These are phyloP conservation scores for Eutrigla gurnardus DNA, from an alignment of 2,797 vertebrate genomes.

Conservation along the genomic window DNA sequence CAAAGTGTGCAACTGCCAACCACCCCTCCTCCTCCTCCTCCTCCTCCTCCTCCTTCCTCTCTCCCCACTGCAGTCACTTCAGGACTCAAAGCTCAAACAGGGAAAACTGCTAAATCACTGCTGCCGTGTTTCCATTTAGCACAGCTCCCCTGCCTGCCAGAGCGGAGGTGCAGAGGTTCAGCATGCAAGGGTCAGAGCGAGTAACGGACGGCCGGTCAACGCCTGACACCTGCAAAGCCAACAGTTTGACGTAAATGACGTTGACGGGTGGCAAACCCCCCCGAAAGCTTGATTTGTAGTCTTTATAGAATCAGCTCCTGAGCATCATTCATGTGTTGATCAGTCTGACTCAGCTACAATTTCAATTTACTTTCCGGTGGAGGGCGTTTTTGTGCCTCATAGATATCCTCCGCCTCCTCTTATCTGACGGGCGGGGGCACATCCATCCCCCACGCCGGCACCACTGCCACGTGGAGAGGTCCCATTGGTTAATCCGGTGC, in stretches of 20 bases:
- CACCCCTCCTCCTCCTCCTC: neutral
- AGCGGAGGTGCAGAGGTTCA: neutral
- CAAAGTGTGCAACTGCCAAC: slow-evolving; percentile 53
- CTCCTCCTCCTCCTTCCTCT: neutral
- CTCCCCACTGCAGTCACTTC: slow-evolving; percentile 50
- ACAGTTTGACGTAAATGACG: slow-evolving; percentile 23
- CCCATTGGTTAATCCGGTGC: slow-evolving; percentile 61
- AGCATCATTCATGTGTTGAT: slow-evolving; percentile 21
- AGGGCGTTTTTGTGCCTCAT: slow-evolving; percentile 25
- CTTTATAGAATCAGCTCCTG: slow-evolving; percentile 10
- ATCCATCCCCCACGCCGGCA: no score
- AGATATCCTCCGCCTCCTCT: slow-evolving; percentile 32
- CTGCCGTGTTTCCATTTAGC: slow-evolving; percentile 58
- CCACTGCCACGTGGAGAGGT: neutral
- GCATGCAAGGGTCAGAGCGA: slow-evolving; percentile 42
- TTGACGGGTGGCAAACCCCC: neutral
- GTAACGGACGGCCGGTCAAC: slow-evolving; percentile 56
- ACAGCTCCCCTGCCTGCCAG: slow-evolving; percentile 24
- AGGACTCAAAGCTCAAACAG: slow-evolving; percentile 48
- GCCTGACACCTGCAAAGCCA: slow-evolving; percentile 43
- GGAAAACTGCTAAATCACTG: slow-evolving; percentile 70
- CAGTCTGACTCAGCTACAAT: slow-evolving; percentile 46
- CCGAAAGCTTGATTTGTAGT: slow-evolving; percentile 15
- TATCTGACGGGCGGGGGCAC: slow-evolving; percentile 7
- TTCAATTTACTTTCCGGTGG: slow-evolving; percentile 27